Conservation (phyloP, 2,113 vertebrate genomes). For the Epinephelus fuscoguttatus region DNA sequence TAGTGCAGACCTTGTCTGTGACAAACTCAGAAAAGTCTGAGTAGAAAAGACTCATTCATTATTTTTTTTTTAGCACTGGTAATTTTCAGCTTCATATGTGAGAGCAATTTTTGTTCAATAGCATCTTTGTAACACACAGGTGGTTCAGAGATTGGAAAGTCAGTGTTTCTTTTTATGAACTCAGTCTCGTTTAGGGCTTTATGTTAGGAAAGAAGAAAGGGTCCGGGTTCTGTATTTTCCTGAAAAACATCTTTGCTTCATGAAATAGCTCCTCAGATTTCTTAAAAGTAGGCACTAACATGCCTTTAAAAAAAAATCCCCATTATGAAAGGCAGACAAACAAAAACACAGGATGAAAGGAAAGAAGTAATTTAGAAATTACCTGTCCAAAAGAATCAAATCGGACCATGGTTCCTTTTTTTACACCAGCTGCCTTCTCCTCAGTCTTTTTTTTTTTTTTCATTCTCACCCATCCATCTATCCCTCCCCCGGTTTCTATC, state of each 20-base stretch:
- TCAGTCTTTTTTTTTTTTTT: slow-evolving; percentile 3
- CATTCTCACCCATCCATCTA: slow-evolving; percentile 26
- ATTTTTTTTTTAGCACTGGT: not conserved
- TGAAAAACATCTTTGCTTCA: not conserved
- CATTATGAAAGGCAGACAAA: slow-evolving; percentile 18
- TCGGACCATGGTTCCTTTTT: slow-evolving; percentile 23
- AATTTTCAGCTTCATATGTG: not conserved
- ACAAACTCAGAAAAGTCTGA: not conserved
- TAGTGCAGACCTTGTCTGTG: not conserved
- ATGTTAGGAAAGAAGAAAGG: slow-evolving; percentile 17
- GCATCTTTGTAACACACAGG: not conserved
- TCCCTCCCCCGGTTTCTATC: slow-evolving; percentile 38
- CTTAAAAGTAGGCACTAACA: slow-evolving; percentile 25
- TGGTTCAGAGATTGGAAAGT: not conserved
- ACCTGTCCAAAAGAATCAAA: slow-evolving; percentile 40
- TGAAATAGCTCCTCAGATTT: slow-evolving; percentile 18
- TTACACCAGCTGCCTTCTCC: not conserved
- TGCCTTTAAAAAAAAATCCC: slow-evolving; percentile 27
- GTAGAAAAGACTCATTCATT: not conserved
- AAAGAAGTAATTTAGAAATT: slow-evolving; percentile 56
- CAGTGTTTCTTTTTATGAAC: slow-evolving; percentile 4
- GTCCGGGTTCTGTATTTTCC: not conserved
- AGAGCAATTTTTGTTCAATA: no score
- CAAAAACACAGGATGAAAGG: slow-evolving; percentile 52
- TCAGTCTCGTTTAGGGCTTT: slow-evolving; percentile 2